These are phyloP conservation scores for Ctenicera cuprea DNA, from an alignment of 2,888 invertebrate species.

Conservation along the genomic window DNA sequence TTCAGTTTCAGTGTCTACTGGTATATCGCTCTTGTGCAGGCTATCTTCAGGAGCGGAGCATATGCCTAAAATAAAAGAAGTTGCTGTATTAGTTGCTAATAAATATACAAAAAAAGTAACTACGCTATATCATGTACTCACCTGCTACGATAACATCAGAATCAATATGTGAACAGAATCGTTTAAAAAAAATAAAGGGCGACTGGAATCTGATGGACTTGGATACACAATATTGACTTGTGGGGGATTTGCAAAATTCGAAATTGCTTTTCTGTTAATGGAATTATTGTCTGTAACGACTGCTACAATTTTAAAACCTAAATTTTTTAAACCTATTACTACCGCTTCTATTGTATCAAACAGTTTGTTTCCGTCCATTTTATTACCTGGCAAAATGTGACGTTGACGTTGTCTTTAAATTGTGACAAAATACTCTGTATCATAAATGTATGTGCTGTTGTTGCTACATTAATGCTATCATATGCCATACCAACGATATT, in stretches of 20 bases:
- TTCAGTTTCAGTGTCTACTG: too few relatives aligned
- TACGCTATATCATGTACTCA: too few relatives aligned
- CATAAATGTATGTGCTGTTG: slow-evolving; percentile 53
- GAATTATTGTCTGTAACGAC: slow-evolving; percentile 53
- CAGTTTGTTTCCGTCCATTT: slow-evolving; percentile 35
- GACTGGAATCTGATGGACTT: background rate
- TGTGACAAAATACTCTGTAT: slow-evolving; percentile 45
- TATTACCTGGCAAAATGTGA: slow-evolving; percentile 53
- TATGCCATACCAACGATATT: slow-evolving; percentile 52
- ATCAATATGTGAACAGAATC: slow-evolving; percentile 9
- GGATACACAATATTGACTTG: background rate
- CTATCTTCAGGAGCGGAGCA: too few relatives aligned
- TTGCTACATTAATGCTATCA: slow-evolving; percentile 45
- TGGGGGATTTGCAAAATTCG: slow-evolving; percentile 34
- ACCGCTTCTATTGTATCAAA: slow-evolving; percentile 42
- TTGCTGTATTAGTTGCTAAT: too few relatives aligned
- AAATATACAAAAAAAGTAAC: too few relatives aligned
- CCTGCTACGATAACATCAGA: background rate
- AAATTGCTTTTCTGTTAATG: slow-evolving; percentile 53
- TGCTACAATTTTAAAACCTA: slow-evolving; percentile 50
- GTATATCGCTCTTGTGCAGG: too few relatives aligned
- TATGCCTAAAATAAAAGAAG: too few relatives aligned
- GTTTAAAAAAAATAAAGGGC: slow-evolving; percentile 5
- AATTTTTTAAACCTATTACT: slow-evolving; percentile 48
- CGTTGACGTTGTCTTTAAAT: slow-evolving; percentile 54